Conservation (phyloP, 2,113 vertebrate genomes). For the Gymnorhina tibicen region DNA sequence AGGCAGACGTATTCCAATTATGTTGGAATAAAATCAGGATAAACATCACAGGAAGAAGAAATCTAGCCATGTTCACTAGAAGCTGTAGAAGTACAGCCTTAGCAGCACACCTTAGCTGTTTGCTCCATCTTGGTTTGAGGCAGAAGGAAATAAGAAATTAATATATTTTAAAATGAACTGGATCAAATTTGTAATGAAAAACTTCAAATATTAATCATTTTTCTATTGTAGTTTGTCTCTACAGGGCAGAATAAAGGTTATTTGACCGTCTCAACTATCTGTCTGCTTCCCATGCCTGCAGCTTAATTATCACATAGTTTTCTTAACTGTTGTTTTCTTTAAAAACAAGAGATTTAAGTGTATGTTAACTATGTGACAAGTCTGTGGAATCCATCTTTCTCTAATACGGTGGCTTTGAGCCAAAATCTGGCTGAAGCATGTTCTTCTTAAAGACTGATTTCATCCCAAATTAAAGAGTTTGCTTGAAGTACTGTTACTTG, state of each 20-base stretch:
- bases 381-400: not conserved
- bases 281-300: not conserved
- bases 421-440: not conserved
- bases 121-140: accelerated
- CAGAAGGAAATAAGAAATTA: not conserved
- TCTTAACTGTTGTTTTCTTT: slow-evolving; percentile 34
- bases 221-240: not conserved
- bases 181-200: not conserved
- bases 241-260: slow-evolving; percentile 2
- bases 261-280: not conserved
- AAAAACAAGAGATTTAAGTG: slow-evolving; percentile 32
- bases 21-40: not conserved
- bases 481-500: not conserved
- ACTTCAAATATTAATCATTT: not conserved
- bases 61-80: not conserved
- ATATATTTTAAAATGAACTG: not conserved
- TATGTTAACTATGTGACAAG: slow-evolving; percentile 13
- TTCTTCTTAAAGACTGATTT: not conserved
- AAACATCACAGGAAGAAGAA: not conserved
- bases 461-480: not conserved
- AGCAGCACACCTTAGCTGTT: not conserved
- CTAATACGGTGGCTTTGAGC: not conserved
- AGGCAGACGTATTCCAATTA: not conserved
- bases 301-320: slow-evolving; percentile 36
- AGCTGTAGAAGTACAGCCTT: not conserved